Base-by-base conservation (phyloP, 1,140 invertebrate genomes). In the Apolygus lucorum region DNA sequence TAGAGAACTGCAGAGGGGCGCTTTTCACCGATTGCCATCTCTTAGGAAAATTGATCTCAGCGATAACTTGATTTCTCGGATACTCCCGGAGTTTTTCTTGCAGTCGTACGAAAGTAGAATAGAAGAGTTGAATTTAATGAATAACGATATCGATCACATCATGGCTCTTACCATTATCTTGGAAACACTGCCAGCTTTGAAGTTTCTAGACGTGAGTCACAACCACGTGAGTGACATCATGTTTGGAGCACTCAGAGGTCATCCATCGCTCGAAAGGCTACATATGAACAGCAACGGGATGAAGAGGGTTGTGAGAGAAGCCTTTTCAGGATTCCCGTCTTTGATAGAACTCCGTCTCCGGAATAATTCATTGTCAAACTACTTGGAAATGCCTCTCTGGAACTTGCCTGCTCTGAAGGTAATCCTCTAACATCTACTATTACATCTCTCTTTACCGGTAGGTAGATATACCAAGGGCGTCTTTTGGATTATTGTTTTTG, bases 251-350 rank as follows among this genome's bases (percentile, higher is more conserved):
- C 75, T 94, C 0, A 80, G 86, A 73, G 90, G 90, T 21, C 91
- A 93, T 78, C 83, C 86, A 0, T 89, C 85, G 26, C 77, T 94
- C 63, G 90, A 94, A 78, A 82, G 88, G 70, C 79, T 94, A 8
- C 88, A 91, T 79, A 81, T 95, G 52, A 88, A 93, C 76, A 85
- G 88, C 76, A 95, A 95, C 74, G 83, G 82, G 70, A 80, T 95
- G 21, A 83, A 83, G 52, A 84, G 85, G 28, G 84, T 95, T 24
- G 86, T 90, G 74, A 80, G 85, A 29, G 88, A 91, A 74, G 87
- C 89, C 1, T 88, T 94, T 76, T 83, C 85, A 70, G 87, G 86
- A 17, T 90, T 93, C 86, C 91, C 91, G 0, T 88, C 89, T 0
- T 77, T 95, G 17, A 81, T 89, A 64, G 91, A 93, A 77, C 79